Percentiles rank a stretch among this genome's conserved stretches.
These are phyloP conservation scores for Rhinoptilus africanus DNA, from an alignment of 2,113 vertebrate species.

Conservation along the genomic window DNA sequence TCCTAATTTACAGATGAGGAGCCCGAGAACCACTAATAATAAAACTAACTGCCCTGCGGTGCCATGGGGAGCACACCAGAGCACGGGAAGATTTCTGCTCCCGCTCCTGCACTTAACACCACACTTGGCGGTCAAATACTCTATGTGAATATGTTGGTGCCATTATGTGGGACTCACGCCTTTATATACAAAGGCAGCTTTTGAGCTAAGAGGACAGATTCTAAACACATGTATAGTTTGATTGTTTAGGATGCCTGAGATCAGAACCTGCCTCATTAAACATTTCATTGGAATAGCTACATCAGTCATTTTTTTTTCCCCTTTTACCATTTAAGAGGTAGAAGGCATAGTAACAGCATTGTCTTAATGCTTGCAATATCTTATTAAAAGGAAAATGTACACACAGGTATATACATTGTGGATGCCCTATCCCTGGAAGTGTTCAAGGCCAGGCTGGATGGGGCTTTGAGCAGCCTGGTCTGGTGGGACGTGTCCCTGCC, in stretches of 20 bases:
- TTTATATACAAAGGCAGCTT: background rate
- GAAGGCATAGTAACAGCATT: background rate
- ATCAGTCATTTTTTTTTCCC: background rate
- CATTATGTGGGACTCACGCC: background rate
- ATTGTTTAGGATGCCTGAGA: background rate
- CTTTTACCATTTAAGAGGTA: background rate
- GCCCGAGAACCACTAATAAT: background rate
- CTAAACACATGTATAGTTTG: background rate
- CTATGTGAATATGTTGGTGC: rapidly evolving
- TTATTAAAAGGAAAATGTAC: background rate
- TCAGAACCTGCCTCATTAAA: background rate
- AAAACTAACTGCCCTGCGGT: background rate
- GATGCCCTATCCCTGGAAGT: too few relatives aligned
- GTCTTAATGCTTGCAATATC: background rate
- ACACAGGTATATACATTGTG: background rate
- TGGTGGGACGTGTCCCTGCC: too few relatives aligned
- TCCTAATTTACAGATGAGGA: background rate
- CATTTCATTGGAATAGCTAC: background rate
- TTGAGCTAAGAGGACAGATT: background rate
- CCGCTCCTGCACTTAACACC: background rate
- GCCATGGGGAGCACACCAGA: background rate
- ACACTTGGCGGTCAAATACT: background rate
- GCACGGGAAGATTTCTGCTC: background rate
- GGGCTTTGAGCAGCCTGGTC: too few relatives aligned
- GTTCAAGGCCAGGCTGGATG: too few relatives aligned